Conservation (phyloP, 2,797 vertebrate species). For the Oreochromis mossambicus region DNA sequence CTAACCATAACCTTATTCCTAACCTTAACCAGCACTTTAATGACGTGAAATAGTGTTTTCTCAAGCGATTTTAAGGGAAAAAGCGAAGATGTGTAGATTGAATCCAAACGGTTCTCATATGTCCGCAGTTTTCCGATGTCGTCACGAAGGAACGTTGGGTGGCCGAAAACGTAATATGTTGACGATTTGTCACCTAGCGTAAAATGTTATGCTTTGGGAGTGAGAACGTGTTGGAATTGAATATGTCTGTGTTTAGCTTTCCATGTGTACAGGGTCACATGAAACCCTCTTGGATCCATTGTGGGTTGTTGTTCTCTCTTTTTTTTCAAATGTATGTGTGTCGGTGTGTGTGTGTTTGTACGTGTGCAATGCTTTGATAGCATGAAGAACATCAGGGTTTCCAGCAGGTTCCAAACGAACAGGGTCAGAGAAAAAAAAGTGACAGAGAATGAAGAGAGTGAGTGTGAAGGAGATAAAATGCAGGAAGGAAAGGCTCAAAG, state of each 20-base stretch:
- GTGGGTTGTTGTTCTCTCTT: not conserved
- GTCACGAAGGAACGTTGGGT: too few relatives aligned
- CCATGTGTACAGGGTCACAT: not conserved
- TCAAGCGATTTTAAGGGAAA: too few relatives aligned
- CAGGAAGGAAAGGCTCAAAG: slow-evolving; percentile 3
- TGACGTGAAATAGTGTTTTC: too few relatives aligned
- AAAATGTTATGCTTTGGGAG: too few relatives aligned
- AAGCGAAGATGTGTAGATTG: too few relatives aligned
- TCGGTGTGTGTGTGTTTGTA: not conserved
- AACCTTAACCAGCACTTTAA: too few relatives aligned
- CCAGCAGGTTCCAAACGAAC: slow-evolving; percentile 31
- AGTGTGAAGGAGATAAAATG: not conserved
- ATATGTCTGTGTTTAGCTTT: not conserved
- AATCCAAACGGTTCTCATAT: too few relatives aligned
- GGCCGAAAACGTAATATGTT: too few relatives aligned
- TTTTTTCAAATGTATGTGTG: not conserved
- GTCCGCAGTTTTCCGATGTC: too few relatives aligned
- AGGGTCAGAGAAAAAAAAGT: slow-evolving; percentile 27
- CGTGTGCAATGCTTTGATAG: not conserved
- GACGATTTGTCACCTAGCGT: too few relatives aligned
- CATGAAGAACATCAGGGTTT: slow-evolving; percentile 16
- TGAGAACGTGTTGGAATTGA: not conserved
- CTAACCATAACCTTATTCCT: too few relatives aligned
- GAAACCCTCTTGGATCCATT: not conserved
- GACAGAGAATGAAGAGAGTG: not conserved